Base-by-base conservation (phyloP, 2,113 vertebrate genomes). In the Oenanthe oenanthe region DNA sequence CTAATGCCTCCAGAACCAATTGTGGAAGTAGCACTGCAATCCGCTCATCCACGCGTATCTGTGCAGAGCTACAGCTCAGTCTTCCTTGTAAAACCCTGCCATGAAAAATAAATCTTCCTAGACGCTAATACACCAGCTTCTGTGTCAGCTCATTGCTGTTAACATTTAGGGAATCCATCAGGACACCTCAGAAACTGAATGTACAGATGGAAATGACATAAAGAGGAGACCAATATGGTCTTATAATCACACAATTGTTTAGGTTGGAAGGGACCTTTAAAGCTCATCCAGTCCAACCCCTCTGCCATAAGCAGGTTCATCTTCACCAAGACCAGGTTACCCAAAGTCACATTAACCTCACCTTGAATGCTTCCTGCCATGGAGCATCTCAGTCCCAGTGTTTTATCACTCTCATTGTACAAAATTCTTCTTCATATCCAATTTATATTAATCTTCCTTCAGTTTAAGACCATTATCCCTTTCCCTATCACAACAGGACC, bases 1-100 rank as follows among this genome's bases (percentile, higher is more conserved):
- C 61, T 96, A 96, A 96, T 95, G 89, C 96, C 89, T 91, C 87
- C 93, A 96, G 93, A 96, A 95, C 91, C 93, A 94, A 88, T 89
- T 73, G 91, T 53, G 71, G 77, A 89, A 95, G 91, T 95, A 97
- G 89, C 77, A 97, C 83, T 78, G 62, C 32, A 95, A 94, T 94
- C 66, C 84, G 22, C 66, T 92, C 89, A 96, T 79, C 83, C 79
- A 92, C 2, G 95, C 58, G 0, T 77, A 90, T 88, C 89, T 72
- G 43, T 50, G 93, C 2, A 10, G 74, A 85, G 29, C 45, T 36
- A 62, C n/a, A 82, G 61, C 89, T 82, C 0, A 63, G 18, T 65
- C 65, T 26, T 89, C 83, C 65, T 78, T 75, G 54, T 88, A 78
- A 92, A 94, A 89, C 7, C 45, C 6, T 34, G 57, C 31, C 58